A percentile compares a stretch with the other conserved stretches of the same genome.
Conservation (phyloP, 2,797 vertebrate genomes). For the Enteromius afrohamiltoni region DNA sequence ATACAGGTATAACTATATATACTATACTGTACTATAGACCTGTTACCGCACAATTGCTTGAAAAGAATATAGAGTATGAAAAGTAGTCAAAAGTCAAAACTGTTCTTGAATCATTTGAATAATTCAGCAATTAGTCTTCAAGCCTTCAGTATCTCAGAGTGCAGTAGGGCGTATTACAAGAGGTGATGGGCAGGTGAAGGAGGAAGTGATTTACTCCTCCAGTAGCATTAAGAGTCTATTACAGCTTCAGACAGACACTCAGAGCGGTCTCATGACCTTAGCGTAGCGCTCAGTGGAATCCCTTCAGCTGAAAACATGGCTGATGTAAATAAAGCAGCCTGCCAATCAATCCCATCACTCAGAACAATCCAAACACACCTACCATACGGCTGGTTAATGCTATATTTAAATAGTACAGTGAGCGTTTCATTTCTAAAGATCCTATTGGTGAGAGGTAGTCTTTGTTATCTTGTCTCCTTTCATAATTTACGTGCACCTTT, state of each 20-base stretch:
- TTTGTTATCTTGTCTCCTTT: constrained; percentile 13
- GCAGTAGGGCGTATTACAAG: constrained; percentile 43
- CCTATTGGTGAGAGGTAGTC: background rate
- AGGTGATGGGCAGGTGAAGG: constrained; percentile 53
- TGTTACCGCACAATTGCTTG: background rate
- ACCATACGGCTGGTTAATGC: background rate
- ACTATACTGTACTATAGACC: background rate
- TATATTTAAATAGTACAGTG: background rate
- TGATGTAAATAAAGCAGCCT: constrained; percentile 48
- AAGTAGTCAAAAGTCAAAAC: constrained; percentile 40
- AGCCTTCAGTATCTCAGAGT: constrained; percentile 24
- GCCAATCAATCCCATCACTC: constrained; percentile 49
- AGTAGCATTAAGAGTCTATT: constrained; percentile 50
- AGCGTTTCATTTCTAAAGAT: background rate
- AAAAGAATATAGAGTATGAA: constrained; percentile 7
- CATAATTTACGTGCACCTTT: constrained; percentile 6
- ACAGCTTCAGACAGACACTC: constrained; percentile 37
- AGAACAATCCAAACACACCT: background rate
- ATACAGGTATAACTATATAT: background rate
- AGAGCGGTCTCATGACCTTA: constrained; percentile 48
- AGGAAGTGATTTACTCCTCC: constrained; percentile 48
- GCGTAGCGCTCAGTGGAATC: constrained; percentile 24
- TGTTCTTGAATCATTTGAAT: constrained; percentile 47
- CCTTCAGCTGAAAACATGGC: constrained; percentile 44
- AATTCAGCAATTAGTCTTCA: constrained; percentile 45